Conservation (phyloP, 2,888 invertebrate genomes). For the Entomobrya proxima region DNA sequence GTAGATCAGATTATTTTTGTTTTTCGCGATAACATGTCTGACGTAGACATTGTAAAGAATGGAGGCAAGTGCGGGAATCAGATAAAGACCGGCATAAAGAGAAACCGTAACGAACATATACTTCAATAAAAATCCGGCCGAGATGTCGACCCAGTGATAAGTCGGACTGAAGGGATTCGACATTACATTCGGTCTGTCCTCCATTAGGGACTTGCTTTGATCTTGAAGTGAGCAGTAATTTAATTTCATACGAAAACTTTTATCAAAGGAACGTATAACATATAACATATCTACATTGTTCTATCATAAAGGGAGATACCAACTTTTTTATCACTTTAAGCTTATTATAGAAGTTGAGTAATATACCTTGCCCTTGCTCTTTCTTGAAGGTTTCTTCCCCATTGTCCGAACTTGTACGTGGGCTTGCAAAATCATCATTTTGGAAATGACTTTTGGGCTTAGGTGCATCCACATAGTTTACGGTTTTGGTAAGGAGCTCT, state of each 20-base stretch:
- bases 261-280: too few relatives aligned
- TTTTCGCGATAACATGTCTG: background rate
- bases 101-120: background rate
- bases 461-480: background rate
- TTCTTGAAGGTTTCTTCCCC: background rate
- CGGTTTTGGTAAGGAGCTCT: background rate
- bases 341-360: background rate
- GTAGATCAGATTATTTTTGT: background rate
- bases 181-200: background rate
- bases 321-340: background rate
- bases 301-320: background rate
- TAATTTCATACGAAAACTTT: too few relatives aligned
- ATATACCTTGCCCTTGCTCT: constrained; percentile 23
- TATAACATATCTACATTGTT: background rate
- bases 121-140: background rate
- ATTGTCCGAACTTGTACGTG: background rate
- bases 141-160: background rate
- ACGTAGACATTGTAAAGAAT: background rate
- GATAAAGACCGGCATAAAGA: background rate
- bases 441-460: background rate
- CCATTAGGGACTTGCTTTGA: background rate
- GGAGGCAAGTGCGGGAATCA: background rate
- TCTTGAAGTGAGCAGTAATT: background rate
- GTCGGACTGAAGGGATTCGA: background rate
- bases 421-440: background rate